Base-by-base conservation (phyloP, 1,140 invertebrate genomes). In the Trachelipus rathkii region DNA sequence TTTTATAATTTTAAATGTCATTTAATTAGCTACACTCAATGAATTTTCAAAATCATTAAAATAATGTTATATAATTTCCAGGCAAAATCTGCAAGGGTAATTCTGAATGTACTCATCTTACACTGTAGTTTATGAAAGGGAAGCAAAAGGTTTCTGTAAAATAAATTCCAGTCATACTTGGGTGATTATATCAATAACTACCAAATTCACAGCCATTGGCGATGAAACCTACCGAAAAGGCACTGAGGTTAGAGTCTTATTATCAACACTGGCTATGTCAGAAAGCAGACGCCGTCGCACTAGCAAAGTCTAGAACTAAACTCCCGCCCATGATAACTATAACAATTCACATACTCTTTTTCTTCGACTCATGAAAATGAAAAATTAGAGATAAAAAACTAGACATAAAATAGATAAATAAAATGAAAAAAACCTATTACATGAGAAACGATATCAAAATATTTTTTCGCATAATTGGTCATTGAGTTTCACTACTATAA, bases 171-270 rank as follows among this genome's bases (percentile, higher is more conserved):
- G 1, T 60, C 50, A n/a, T 60, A 60, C 50, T 19, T 60, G 50
- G 50, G 50, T 19, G 50, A n/a, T 60, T 4, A 60, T 60, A 60
- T 60, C 33, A 19, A 60, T n/a, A n/a, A 60, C 50, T 60, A 60
- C 8, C 50, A 60, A 60, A n/a, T 60, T 60, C 50, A 60, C 50
- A 60, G 50, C 50, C 50, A 60, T 60, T 60, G 50, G 50, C 19
- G 50, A 60, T 19, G 50, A 60, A 60, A 60, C 11, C 50, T 60
- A 60, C 50, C 50, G 50, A 60, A 60, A 33, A 60, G 50, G 50
- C 50, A 60, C 50, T 60, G 50, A 60, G 50, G 50, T 60, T 60
- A 15, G 19, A 19, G 19, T 60, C 50, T 60, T 19, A 13, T 60
- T 19, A 60, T 60, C 50, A 60, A 60, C 50, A 60, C 50, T 60